phyloP scores from a whole-genome alignment of 2,888 invertebrate genomes.

The Anodontia alba region DNA sequence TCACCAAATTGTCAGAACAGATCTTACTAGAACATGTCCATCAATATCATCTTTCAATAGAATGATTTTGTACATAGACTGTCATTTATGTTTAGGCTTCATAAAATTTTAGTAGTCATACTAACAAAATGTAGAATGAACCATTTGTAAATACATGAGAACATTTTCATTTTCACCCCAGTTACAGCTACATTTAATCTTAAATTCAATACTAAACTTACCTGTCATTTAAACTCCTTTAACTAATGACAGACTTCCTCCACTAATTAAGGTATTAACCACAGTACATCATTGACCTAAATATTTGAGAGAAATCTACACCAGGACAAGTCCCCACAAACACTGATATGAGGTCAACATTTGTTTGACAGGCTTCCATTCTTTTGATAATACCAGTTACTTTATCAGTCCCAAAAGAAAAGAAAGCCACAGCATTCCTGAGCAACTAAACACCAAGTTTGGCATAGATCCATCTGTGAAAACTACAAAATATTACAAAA shows the following conservation, averaged over 20 bases:
- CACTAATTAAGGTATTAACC: background rate
- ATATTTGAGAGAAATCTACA: background rate
- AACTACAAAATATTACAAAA: no score
- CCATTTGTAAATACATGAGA: no score
- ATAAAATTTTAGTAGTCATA: no score
- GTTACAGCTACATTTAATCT: no score
- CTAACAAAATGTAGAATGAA: no score
- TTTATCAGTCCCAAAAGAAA: background rate
- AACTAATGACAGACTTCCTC: no score
- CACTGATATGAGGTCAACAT: conserved; percentile 10
- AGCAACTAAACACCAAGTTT: background rate
- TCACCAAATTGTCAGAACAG: no score
- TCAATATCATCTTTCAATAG: no score
- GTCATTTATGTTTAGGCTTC: no score
- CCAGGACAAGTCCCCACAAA: background rate
- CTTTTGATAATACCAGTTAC: background rate
- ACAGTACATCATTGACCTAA: background rate
- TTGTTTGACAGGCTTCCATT: background rate
- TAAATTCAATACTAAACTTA: background rate
- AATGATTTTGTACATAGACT: no score
- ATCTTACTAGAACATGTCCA: no score
- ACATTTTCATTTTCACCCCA: no score
- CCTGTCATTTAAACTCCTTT: background rate
- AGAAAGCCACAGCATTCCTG: background rate
- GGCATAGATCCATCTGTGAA: background rate